Percentiles rank a stretch among this genome's conserved stretches.
These are phyloP conservation scores for Dryobota labecula DNA, from an alignment of 2,888 invertebrate genomes.

Conservation along the genomic window DNA sequence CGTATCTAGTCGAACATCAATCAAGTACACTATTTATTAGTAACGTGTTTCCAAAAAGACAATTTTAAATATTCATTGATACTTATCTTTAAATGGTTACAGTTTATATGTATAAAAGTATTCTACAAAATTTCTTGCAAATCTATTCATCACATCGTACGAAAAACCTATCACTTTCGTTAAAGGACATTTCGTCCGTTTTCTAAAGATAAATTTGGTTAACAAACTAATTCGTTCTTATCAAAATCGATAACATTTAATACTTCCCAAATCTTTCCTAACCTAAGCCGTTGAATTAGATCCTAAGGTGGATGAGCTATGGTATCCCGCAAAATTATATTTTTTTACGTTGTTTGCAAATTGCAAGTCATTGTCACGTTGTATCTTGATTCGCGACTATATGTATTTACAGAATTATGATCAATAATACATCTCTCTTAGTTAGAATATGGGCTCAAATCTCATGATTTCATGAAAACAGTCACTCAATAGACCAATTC, in stretches of 20 bases:
- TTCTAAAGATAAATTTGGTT: constrained; percentile 11
- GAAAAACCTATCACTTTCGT: background rate
- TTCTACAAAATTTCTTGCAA: background rate
- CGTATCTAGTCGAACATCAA: constrained; percentile 9
- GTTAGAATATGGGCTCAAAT: no score
- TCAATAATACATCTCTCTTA: no score
- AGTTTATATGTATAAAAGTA: constrained; percentile 11
- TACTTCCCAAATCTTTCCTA: constrained; percentile 25
- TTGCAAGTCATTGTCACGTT: no score
- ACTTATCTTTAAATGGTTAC: background rate
- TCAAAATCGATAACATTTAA: constrained; percentile 43
- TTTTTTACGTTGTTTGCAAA: no score
- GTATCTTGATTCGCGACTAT: no score
- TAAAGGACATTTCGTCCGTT: constrained; percentile 4
- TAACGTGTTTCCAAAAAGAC: constrained; percentile 47
- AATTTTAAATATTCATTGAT: constrained; percentile 8
- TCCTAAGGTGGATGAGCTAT: no score
- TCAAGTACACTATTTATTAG: constrained; percentile 9
- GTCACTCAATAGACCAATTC: no score
- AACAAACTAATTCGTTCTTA: constrained; percentile 21
- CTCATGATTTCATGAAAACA: no score
- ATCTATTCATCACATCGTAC: constrained; percentile 7
- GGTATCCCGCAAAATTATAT: no score
- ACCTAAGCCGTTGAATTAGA: constrained; percentile 5
- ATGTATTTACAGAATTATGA: no score